Conservation (phyloP, 2,888 invertebrate species). For the Brachylomia viminalis region DNA sequence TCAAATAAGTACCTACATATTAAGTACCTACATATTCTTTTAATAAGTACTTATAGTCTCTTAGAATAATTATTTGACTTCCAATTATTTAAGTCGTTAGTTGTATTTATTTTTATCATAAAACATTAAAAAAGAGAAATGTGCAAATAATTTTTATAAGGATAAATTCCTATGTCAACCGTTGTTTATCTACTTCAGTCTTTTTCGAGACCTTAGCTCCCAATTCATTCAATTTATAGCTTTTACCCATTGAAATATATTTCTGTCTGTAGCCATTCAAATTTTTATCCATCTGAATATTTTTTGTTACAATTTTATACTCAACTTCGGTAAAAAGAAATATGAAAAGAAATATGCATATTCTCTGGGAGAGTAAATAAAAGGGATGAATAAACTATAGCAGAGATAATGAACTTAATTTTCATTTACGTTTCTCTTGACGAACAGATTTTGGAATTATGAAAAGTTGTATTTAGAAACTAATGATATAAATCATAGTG, state of each 20-base stretch:
- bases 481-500: not conserved
- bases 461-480: not conserved
- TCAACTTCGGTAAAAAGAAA: conserved; percentile 21
- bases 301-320: conserved; percentile 7
- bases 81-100: no score
- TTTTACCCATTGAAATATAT: conserved; percentile 15
- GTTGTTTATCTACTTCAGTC: no score
- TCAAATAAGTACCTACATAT: no score
- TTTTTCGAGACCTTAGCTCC: not conserved
- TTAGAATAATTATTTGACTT: no score
- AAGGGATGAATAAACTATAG: conserved; percentile 38
- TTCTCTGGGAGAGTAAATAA: conserved; percentile 13
- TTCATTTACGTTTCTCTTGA: conserved; percentile 11
- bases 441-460: conserved; percentile 15
- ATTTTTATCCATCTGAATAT: conserved; percentile 8
- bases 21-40: not conserved
- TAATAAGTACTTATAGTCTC: no score
- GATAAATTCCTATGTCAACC: not conserved
- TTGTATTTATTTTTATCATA: not conserved
- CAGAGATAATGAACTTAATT: conserved; percentile 28
- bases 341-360: conserved; percentile 22
- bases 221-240: conserved; percentile 5
- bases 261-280: conserved; percentile 4
- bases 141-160: not conserved
- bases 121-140: not conserved